Base-by-base conservation (phyloP, 35 echinoderm and acorn worm genomes). In the Ophiothrix spiculata region DNA sequence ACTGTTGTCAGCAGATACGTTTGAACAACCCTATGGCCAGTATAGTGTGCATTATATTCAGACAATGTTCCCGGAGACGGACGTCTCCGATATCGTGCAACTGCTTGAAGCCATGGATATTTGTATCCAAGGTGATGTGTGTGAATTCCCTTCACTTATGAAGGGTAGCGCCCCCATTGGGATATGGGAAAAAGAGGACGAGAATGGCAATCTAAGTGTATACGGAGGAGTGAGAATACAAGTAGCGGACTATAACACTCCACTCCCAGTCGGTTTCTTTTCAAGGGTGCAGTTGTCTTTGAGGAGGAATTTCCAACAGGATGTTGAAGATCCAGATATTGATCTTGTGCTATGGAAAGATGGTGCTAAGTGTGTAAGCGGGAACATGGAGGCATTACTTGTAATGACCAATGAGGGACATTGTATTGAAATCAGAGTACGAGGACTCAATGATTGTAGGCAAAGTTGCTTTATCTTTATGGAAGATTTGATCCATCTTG, bases 1-100 rank as follows among this genome's bases (percentile, higher is more conserved):
- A 23, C 83, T 99, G 0, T 56, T 99, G 34, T 86, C 92, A 36
- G 89, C 82, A 31, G 96, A 94, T 33, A 77, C 79, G 64, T 86
- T 84, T 19, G 92, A 94, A 31, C 96, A 99, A 64, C 91, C 92
- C 21, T 81, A 86, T 64, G 96, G 96, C 35, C 89, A 94, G 33
- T 99, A 99, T 38, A 99, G 96, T 80, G 83, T 99, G 32, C 96
- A 99, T 34, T 99, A 91, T 79, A 94, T 99, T 80, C 96, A 99
- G 64, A 78, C 89, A 8, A 40, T 99, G 38, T 99, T 93, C 56
- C 96, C 92, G 17, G 78, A 94, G 36, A 80, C 96, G 0, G 92
- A 99, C 28, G 82, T 79, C 14, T 69, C 87, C 17, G 96, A 99
- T 69, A 89, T 99, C 31, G 81, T 89, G 39, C 96, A 99, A 56